Base-by-base conservation (phyloP, 1,140 invertebrate genomes). In the Muscidifurax raptorellus region DNA sequence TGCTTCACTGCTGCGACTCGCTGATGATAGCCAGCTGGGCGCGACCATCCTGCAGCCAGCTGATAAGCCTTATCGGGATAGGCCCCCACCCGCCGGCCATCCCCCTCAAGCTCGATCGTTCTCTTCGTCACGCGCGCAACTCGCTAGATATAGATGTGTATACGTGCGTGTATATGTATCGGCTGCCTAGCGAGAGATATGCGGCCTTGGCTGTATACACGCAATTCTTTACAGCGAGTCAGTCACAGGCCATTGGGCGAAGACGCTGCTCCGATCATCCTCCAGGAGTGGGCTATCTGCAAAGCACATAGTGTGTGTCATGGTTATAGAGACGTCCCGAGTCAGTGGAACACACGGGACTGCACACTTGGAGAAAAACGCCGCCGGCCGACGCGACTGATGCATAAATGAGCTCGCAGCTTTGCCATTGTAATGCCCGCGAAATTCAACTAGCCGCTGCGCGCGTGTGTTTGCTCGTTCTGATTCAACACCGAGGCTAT, bases 51-150 rank as follows among this genome's bases (percentile, higher is more conserved):
- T 87, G 84, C 85, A 67, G 27, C 86, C 28, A 78, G 71, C 84
- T 85, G 89, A 89, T 89, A 89, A 89, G 84, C 77, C 87, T 89
- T 89, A 89, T 89, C 89, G 87, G 80, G 77, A 74, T 67, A 80
- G 83, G 30, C 80, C 81, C 82, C 86, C 87, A 87, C 87, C 87
- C 83, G 59, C 87, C 82, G 67, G 75, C 32, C 52, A 74, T 66
- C 36, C 28, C 69, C 52, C 86, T 77, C 52, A 18, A 59, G 36
- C 64, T 74, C 40, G n/a, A 9, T 22, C 80, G 30, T 74, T 32
- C 52, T 67, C 44, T 15, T 47, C 25, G 36, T 32, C 36, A 27
- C 32, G 10, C 32, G 71, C 32, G 15, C n/a, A 36, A 72, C 69
- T 30, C 69, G 69, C 66, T 27, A n/a, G n/a, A n/a, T n/a, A n/a